Conservation (phyloP, 2,797 vertebrate species). For the Enteromius afrohamiltoni region DNA sequence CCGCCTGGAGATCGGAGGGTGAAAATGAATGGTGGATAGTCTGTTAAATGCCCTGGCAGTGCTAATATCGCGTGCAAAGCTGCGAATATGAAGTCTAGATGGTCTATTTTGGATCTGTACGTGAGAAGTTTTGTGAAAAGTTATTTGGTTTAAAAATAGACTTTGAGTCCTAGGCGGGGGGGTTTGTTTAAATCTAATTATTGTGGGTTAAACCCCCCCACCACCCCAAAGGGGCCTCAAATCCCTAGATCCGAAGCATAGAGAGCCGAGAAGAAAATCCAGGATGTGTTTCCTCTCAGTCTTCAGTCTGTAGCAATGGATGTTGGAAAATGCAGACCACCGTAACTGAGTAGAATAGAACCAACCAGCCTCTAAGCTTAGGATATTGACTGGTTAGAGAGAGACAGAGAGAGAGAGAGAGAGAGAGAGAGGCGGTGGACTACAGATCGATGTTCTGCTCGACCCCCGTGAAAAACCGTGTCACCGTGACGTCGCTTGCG, state of each 20-base stretch:
- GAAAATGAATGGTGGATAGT: conserved; percentile 26
- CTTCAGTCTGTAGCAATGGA: conserved; percentile 33
- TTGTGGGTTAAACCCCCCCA: conserved; percentile 61
- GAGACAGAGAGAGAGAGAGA: conserved; percentile 42
- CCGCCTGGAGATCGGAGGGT: conserved; percentile 45
- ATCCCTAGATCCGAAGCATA: conserved; percentile 52
- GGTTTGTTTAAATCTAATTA: conserved; percentile 56
- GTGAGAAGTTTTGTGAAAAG: conserved; percentile 12
- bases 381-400: conserved; percentile 44
- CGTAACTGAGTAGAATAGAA: conserved; percentile 59
- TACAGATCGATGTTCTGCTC: conserved; percentile 70
- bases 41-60: neutral
- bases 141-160: conserved; percentile 49
- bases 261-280: conserved; percentile 32
- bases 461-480: conserved; percentile 66
- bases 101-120: conserved; percentile 1
- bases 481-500: conserved; percentile 62
- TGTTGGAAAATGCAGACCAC: conserved; percentile 44
- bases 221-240: conserved; percentile 63
- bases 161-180: conserved; percentile 48
- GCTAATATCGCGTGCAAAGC: neutral
- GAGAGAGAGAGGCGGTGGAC: conserved; percentile 4
- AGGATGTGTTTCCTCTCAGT: conserved; percentile 49
- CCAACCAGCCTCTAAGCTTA: conserved; percentile 42
- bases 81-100: neutral